Evolutionary conservation across 2,888 invertebrate species (phyloP), one percentile per base, ranked within the genome.

Genomic region (Aphodius granarius): DNA sequence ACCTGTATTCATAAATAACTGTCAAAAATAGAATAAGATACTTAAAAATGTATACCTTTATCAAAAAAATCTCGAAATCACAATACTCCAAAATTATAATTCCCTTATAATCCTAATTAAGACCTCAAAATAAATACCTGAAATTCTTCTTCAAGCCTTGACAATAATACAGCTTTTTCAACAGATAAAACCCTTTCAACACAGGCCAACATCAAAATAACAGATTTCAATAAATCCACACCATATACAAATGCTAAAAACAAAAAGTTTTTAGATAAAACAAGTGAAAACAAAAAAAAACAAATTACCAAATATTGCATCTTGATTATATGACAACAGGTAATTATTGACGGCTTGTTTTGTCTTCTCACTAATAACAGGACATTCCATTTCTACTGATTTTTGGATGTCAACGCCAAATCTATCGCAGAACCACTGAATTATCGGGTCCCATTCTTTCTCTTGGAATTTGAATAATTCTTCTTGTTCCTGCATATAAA

Each of bases 91-190:
- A 23, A 23, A 23, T 23, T 4, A 23, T 23, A 43, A 1, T 0
- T 65, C n/a, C 6, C 16, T 6, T 13, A 18, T 4, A 5, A 64
- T n/a, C 18, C 16, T 16, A 65, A n/a, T 62, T 62, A 65, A 65
- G 65, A 65, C 9, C 9, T 15, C 19, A 19, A n/a, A 65, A 65
- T 65, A 9, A 43, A 73, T 86, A 94, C 95, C 91, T 98, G 98
- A 88, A 93, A 98, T 87, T 96, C 95, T 87, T 96, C 95, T 88
- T 99, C 99, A 23, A 99, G 89, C 72, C 96, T 90, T 0, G 97
- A 92, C 21, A 98, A 89, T 73, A 91, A 86, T 0, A 97, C 96
- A 6, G 97, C 97, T 83, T 94, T 92, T 81, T 95, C 93, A 2
- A 96, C 93, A 71, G 90, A 90, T 72, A 98, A 86, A 79, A 90